Percentiles rank a stretch among this genome's conserved stretches.
These are phyloP conservation scores for Heliconius eleuchia DNA, from an alignment of 1,140 invertebrate species.

Conservation along the genomic window DNA sequence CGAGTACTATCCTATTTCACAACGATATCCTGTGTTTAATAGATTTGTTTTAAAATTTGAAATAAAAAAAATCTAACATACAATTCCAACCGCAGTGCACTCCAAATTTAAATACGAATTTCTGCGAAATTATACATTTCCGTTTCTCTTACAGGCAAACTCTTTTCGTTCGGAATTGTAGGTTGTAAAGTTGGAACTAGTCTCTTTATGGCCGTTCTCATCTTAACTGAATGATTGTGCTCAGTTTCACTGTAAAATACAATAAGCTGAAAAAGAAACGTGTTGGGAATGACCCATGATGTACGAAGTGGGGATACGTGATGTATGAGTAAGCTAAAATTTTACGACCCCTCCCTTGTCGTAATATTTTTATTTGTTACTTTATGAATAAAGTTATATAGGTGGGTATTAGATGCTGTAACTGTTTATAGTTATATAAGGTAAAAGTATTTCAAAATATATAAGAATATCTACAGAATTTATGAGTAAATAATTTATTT, in stretches of 20 bases:
- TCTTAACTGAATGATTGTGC: slow-evolving; percentile 67
- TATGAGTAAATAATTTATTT: no score
- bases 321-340: slow-evolving; percentile 9
- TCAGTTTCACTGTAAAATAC: slow-evolving; percentile 38
- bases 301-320: background rate
- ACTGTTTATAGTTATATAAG: no score
- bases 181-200: slow-evolving; percentile 63
- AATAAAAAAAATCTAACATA: background rate
- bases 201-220: slow-evolving; percentile 62
- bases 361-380: slow-evolving; percentile 2
- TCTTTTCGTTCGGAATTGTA: slow-evolving; percentile 4
- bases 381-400: background rate
- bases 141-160: background rate
- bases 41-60: no score
- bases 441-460: no score
- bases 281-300: slow-evolving; percentile 23
- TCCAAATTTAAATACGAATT: slow-evolving; percentile 1
- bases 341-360: background rate
- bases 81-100: background rate
- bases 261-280: slow-evolving; percentile 37
- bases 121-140: background rate
- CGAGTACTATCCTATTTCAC: no score
- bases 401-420: no score
- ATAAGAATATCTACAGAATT: no score
- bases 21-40: no score